Conservation (phyloP, 2,888 invertebrate species). For the Galerucella calmariensis region DNA sequence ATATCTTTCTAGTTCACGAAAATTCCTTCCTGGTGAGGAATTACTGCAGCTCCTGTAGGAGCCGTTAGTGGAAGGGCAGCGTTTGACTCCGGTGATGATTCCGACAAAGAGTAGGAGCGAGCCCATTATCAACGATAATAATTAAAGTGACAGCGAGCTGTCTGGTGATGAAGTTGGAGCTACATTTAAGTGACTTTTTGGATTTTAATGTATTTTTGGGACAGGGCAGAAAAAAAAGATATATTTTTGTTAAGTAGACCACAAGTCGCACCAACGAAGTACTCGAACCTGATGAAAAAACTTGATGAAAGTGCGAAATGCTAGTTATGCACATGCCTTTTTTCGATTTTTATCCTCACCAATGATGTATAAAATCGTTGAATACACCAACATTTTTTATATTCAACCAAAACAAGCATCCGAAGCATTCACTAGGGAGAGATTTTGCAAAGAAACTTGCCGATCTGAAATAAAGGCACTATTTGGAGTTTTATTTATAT, state of each 20-base stretch:
- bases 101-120: not conserved
- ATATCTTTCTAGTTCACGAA: not conserved
- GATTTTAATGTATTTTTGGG: not conserved
- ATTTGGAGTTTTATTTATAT: not conserved
- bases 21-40: not conserved
- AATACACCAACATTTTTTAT: no score
- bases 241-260: not conserved
- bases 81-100: no score
- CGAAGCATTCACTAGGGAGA: conserved; percentile 1
- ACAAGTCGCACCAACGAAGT: not conserved
- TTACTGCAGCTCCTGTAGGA: not conserved
- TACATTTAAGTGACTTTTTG: not conserved
- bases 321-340: not conserved
- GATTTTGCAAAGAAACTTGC: not conserved
- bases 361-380: no score
- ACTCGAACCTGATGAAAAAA: not conserved
- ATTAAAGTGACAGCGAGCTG: not conserved
- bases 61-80: not conserved
- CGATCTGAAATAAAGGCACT: not conserved
- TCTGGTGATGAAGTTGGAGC: not conserved
- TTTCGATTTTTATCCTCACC: not conserved
- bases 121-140: not conserved
- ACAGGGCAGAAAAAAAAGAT: not conserved
- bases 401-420: not conserved
- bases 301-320: not conserved